Evolutionary conservation across 1,140 invertebrate species (phyloP), one percentile per base, ranked within the genome.

Genomic region (Diabrotica undecimpunctata): DNA sequence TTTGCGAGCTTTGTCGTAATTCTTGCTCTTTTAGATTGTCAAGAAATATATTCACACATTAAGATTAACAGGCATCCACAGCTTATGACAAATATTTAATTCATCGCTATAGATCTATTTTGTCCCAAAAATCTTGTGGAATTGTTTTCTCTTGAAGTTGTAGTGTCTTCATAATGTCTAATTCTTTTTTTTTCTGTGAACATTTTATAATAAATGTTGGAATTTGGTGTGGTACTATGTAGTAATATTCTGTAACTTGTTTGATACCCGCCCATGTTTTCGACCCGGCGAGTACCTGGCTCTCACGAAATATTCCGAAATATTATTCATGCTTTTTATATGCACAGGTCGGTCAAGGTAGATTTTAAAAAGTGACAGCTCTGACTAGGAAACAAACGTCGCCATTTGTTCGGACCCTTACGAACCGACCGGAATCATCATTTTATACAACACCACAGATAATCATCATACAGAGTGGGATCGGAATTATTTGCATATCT

Each of bases 301-400:
- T 61, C 46, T 61, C 59, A 51, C 41, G 35, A 61, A 61, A 59
- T 59, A 59, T 59, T 41, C 57, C 11, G 25, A 59, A 59, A 61
- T 61, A 61, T 61, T 61, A 61, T 61, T 61, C 59, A 61, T 25
- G 46, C 12, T 61, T 61, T 61, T 61, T 61, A 61, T 51, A 8
- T n/a, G 59, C 59, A 46, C 41, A 36, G 59, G 41, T 35, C 59
- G 59, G 59, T 61, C 59, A 61, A 61, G 59, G 59, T 61, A 39
- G 59, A 61, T 61, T 61, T 52, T 35, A 61, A 10, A 61, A 61
- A 61, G 59, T 61, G 50, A 61, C 59, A 61, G 59, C 59, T 61
- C 14, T 61, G 59, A 61, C 59, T 61, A 61, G 59, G 59, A 61
- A 61, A 61, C 59, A 61, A 61, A 61, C 59, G 59, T 61, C 41